phyloP scores from a whole-genome alignment of 2,113 vertebrate genomes.

The Piaya cayana region DNA sequence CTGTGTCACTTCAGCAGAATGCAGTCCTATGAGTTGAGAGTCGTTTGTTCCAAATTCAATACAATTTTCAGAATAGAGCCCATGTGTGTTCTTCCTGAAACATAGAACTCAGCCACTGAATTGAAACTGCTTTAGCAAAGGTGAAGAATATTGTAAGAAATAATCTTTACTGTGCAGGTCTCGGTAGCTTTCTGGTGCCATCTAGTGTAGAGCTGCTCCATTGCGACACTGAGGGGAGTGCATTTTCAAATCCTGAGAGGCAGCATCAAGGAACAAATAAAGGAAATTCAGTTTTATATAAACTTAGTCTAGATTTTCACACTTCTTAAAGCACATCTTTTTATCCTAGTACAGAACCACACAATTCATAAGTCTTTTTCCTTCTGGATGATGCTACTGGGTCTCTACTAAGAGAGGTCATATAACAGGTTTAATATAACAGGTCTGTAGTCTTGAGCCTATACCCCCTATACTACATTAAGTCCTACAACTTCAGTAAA shows the following conservation, averaged over 20 bases:
- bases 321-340: background rate
- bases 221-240: background rate
- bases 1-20: background rate
- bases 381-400: background rate
- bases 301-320: background rate
- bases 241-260: background rate
- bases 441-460: background rate
- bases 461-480: background rate
- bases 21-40: background rate
- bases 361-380: background rate
- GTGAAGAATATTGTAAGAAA: background rate
- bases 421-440: background rate
- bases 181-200: constrained; percentile 66
- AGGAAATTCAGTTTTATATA: background rate
- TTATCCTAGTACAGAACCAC: background rate
- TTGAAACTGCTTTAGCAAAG: background rate
- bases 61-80: background rate
- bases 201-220: constrained; percentile 63
- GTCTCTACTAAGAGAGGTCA: background rate
- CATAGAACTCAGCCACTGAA: background rate
- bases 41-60: background rate
- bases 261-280: background rate
- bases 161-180: background rate
- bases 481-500: background rate
- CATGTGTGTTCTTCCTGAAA: background rate